Evolutionary conservation across 2,113 vertebrate species (phyloP).

Genomic region (Cyphomyrus plagiostoma): DNA sequence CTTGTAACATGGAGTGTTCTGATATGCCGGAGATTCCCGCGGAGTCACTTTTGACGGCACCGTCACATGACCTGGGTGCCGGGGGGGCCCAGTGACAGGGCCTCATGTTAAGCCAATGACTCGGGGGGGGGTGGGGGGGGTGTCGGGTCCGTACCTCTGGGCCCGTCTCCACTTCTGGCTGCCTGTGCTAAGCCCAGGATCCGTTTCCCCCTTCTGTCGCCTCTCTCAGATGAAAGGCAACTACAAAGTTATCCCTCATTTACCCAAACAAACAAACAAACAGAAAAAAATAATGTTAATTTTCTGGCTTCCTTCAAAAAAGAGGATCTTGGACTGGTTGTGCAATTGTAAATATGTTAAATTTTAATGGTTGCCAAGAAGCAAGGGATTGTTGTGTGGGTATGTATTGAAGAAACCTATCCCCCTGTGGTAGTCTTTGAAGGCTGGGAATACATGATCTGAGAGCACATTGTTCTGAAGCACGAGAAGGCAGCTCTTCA

Average conservation of each 20-base stretch:
- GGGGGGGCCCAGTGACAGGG: constrained; percentile 52
- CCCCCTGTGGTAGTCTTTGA: constrained; percentile 16
- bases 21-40: background rate
- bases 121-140: constrained; percentile 44
- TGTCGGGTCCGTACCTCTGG: constrained; percentile 51
- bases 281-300: constrained; percentile 11
- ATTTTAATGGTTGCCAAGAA: constrained; percentile 24
- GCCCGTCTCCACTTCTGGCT: constrained; percentile 54
- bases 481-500: constrained; percentile 16
- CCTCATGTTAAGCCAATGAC: constrained; percentile 69
- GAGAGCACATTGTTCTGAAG: constrained; percentile 24
- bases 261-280: constrained; percentile 17
- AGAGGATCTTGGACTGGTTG: constrained; percentile 20
- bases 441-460: constrained; percentile 25
- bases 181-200: constrained; percentile 62
- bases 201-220: constrained; percentile 11
- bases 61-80: background rate
- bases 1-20: background rate
- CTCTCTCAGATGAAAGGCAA: background rate
- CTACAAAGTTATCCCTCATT: constrained; percentile 13
- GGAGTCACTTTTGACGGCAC: background rate
- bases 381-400: constrained; percentile 20
- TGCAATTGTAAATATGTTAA: constrained; percentile 23
- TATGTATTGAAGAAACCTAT: constrained; percentile 16
- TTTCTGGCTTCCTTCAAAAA: background rate